phyloP scores from a whole-genome alignment of 2,888 invertebrate species.

The Phanerotoma sp. region DNA sequence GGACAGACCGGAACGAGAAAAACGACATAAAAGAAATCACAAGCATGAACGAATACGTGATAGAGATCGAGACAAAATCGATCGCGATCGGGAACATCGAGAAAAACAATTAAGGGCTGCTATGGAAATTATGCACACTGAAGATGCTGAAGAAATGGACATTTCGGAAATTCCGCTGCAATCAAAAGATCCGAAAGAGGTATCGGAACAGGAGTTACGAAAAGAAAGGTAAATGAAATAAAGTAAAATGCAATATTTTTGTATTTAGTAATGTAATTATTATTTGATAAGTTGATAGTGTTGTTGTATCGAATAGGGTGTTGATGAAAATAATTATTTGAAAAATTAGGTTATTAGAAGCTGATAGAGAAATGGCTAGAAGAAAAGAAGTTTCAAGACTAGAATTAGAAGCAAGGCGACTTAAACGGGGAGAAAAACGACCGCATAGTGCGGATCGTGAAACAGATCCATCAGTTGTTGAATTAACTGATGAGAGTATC shows the following conservation, averaged over 20 bases:
- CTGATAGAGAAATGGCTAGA: slow-evolving; percentile 70
- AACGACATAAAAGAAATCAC: slow-evolving; percentile 56
- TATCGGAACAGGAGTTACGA: slow-evolving; percentile 55
- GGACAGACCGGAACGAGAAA: slow-evolving; percentile 44
- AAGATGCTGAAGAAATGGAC: slow-evolving; percentile 52
- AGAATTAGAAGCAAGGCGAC: slow-evolving; percentile 73
- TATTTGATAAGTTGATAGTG: slow-evolving; percentile 4
- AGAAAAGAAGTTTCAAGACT: slow-evolving; percentile 74
- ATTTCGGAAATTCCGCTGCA: slow-evolving; percentile 47
- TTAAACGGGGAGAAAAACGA: slow-evolving; percentile 62
- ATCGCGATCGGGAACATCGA: slow-evolving; percentile 47
- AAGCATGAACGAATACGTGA: slow-evolving; percentile 64
- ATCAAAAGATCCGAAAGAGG: slow-evolving; percentile 52
- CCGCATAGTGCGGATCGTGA: slow-evolving; percentile 46
- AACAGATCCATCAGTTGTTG: slow-evolving; percentile 51
- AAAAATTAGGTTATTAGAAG: slow-evolving; percentile 46
- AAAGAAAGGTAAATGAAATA: slow-evolving; percentile 61
- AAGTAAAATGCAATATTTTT: background rate
- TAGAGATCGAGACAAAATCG: slow-evolving; percentile 53
- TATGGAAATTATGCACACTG: slow-evolving; percentile 53
- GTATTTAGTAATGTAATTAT: background rate
- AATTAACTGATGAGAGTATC: slow-evolving; percentile 51
- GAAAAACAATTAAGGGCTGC: slow-evolving; percentile 50
- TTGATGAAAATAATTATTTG: background rate
- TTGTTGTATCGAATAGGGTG: background rate